Percentiles rank a stretch among this genome's conserved stretches.
phyloP scores from a whole-genome alignment of 2,113 vertebrate species.

The Typhlomys cinereus region DNA sequence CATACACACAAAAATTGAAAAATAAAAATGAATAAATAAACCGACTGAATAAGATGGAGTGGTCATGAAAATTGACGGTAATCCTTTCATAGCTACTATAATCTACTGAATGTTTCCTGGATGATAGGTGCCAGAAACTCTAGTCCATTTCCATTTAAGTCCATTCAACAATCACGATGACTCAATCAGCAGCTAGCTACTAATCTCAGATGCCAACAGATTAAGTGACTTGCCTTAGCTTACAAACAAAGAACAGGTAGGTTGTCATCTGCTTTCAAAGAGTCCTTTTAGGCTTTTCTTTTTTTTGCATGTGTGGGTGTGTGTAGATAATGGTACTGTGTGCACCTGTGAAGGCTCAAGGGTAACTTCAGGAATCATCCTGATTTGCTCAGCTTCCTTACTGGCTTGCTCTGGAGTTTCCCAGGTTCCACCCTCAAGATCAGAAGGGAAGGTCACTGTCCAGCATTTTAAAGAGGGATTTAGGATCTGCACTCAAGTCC shows the following conservation, averaged over 20 bases:
- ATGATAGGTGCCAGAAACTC: neutral
- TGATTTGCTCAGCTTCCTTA: too few species aligned
- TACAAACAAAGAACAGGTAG: neutral
- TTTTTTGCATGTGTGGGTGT: too few species aligned
- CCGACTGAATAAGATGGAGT: neutral
- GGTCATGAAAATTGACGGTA: neutral
- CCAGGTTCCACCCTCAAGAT: too few species aligned
- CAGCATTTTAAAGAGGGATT: too few species aligned
- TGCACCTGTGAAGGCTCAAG: too few species aligned
- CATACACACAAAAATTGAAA: too few species aligned
- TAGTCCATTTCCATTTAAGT: neutral
- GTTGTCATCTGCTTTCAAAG: neutral
- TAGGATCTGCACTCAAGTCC: too few species aligned
- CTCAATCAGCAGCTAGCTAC: slow-evolving; percentile 6
- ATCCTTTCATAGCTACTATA: neutral
- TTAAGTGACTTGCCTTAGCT: neutral
- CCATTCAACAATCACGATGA: slow-evolving; percentile 1
- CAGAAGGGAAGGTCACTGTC: too few species aligned
- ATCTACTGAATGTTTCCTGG: neutral
- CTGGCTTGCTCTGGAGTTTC: too few species aligned
- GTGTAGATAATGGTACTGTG: too few species aligned
- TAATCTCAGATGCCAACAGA: neutral
- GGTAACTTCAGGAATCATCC: too few species aligned
- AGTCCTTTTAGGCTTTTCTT: slow-evolving; percentile 44
- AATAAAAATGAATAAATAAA: too few species aligned